Percentiles rank a stretch among this genome's conserved stretches.
Evolutionary conservation across 2,113 vertebrate genomes (phyloP).

Genomic region (Apaloderma vittatum): DNA sequence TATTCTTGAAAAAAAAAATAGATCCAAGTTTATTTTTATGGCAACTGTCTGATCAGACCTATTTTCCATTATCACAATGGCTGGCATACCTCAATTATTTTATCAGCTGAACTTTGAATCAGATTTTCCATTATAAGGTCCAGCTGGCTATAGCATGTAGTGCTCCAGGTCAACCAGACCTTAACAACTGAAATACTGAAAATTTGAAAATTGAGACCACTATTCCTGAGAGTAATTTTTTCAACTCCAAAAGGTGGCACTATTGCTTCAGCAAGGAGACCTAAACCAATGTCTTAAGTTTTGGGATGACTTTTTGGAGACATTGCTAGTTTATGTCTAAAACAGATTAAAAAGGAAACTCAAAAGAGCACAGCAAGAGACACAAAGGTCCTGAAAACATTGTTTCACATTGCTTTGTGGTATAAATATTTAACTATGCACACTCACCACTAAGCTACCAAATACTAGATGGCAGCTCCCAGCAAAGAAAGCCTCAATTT

Average conservation of each 20-base stretch:
- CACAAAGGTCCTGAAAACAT: not conserved
- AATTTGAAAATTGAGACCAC: not conserved
- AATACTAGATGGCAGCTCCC: not conserved
- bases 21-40: fast-evolving
- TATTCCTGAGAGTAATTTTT: not conserved
- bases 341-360: not conserved
- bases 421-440: not conserved
- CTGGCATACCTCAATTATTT: not conserved
- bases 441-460: not conserved
- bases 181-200: not conserved
- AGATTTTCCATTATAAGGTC: not conserved
- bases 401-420: not conserved
- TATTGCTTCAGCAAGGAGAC: not conserved
- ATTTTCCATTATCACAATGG: not conserved
- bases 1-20: not conserved
- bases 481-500: not conserved
- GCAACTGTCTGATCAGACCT: not conserved
- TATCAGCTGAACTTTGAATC: not conserved
- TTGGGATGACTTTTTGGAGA: not conserved
- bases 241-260: conserved; percentile 23
- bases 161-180: not conserved
- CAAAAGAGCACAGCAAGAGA: not conserved
- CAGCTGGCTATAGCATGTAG: not conserved
- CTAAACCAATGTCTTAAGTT: not conserved
- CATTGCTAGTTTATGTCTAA: not conserved